These are phyloP conservation scores for Pterostichus madidus DNA, from an alignment of 2,888 invertebrate species.

Conservation along the genomic window DNA sequence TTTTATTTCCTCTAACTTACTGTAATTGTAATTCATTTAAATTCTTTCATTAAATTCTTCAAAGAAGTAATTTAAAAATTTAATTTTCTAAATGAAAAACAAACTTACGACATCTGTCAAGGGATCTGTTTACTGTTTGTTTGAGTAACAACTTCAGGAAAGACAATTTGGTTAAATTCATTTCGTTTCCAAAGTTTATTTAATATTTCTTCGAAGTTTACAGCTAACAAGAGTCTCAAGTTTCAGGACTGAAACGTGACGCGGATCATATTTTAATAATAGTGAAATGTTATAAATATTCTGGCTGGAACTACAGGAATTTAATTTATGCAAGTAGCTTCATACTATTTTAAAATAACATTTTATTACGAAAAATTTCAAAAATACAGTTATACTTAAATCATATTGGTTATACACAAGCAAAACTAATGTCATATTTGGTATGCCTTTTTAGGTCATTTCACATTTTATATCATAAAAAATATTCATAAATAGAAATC, in stretches of 20 bases:
- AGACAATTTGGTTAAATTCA: constrained; percentile 23
- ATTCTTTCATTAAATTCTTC: neutral
- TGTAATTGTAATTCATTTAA: too few relatives aligned
- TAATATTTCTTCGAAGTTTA: neutral
- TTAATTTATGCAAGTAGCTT: constrained; percentile 22
- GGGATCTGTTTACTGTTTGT: constrained; percentile 11
- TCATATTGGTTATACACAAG: too few relatives aligned
- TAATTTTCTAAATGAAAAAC: constrained; percentile 19
- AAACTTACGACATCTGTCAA: neutral
- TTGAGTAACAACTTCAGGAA: neutral
- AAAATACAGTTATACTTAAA: too few relatives aligned
- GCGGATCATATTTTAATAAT: constrained; percentile 4
- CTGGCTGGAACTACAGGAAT: neutral
- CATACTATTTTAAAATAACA: neutral
- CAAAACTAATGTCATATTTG: too few relatives aligned
- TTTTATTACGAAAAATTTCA: too few relatives aligned
- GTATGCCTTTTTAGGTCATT: too few relatives aligned
- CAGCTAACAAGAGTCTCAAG: neutral
- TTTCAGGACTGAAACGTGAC: neutral
- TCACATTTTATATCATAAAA: too few relatives aligned
- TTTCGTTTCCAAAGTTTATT: constrained; percentile 11
- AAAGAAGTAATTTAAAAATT: constrained; percentile 17
- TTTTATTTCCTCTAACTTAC: too few relatives aligned
- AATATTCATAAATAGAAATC: too few relatives aligned
- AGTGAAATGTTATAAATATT: constrained; percentile 19